Conservation (phyloP, 2,797 vertebrate genomes). For the Alfaro cultratus region DNA sequence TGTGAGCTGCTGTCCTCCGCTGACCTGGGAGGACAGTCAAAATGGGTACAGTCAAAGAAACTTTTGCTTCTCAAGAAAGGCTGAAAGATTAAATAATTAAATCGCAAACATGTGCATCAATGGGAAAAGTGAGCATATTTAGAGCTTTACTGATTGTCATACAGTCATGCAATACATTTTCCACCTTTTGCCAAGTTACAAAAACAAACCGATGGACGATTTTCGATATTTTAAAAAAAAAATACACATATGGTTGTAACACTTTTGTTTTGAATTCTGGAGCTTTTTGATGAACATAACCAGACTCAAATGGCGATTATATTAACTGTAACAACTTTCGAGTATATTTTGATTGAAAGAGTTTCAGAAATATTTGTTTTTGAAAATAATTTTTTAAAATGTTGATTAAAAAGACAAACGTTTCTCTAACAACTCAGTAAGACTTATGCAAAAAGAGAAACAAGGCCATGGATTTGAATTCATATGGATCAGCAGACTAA, state of each 20-base stretch:
- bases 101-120: slow-evolving; percentile 43
- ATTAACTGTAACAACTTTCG: neutral
- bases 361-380: neutral
- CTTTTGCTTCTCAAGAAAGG: slow-evolving; percentile 37
- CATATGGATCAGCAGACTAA: slow-evolving; percentile 4
- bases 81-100: slow-evolving; percentile 6
- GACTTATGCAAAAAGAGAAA: neutral
- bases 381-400: neutral
- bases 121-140: slow-evolving; percentile 31
- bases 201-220: neutral
- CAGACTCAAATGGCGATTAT: neutral
- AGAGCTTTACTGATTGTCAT: neutral
- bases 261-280: neutral
- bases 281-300: slow-evolving; percentile 4
- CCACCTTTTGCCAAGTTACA: neutral
- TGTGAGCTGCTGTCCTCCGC: slow-evolving; percentile 51
- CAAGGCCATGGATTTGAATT: neutral
- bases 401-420: neutral
- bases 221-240: neutral
- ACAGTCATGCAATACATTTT: neutral
- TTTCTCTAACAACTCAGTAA: neutral
- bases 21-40: slow-evolving; percentile 39
- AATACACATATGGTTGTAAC: no score
- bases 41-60: slow-evolving; percentile 52
- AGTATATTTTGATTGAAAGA: neutral